These are phyloP conservation scores for Rhabdophis nuchalis DNA, from an alignment of 2,797 vertebrate genomes.

Conservation along the genomic window DNA sequence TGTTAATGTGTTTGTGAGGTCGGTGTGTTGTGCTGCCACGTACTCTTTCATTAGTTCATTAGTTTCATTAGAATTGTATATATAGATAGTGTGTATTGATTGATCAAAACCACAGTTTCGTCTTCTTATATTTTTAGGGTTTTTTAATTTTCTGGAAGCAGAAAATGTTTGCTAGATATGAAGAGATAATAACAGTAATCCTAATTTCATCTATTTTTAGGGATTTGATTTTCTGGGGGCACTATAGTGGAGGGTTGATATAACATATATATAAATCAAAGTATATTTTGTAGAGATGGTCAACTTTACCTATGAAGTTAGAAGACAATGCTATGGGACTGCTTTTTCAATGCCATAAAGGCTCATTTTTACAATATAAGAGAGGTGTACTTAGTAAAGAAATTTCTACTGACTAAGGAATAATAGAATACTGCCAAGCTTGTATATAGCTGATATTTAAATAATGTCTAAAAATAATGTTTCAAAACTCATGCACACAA, in stretches of 20 bases:
- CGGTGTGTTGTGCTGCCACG: neutral
- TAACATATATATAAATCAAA: neutral
- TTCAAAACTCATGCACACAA: neutral
- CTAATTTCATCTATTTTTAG: neutral
- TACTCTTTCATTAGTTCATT: neutral
- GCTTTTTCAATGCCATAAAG: neutral
- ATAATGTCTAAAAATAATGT: neutral
- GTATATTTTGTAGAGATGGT: neutral
- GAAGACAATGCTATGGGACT: neutral
- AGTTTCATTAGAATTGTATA: neutral
- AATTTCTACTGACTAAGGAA: neutral
- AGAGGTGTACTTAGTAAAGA: neutral
- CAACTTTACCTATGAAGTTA: neutral
- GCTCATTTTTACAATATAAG: neutral
- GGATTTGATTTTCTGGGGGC: neutral
- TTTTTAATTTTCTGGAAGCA: neutral
- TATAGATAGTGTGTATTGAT: neutral
- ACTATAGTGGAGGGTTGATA: neutral
- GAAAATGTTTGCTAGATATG: neutral
- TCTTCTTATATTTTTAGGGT: neutral
- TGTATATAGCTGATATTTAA: neutral
- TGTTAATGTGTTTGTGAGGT: neutral
- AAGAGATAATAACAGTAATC: neutral
- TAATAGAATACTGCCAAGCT: neutral
- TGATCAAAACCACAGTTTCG: neutral